These are phyloP conservation scores for Climacteris rufus DNA, from an alignment of 2,113 vertebrate species.

Conservation along the genomic window DNA sequence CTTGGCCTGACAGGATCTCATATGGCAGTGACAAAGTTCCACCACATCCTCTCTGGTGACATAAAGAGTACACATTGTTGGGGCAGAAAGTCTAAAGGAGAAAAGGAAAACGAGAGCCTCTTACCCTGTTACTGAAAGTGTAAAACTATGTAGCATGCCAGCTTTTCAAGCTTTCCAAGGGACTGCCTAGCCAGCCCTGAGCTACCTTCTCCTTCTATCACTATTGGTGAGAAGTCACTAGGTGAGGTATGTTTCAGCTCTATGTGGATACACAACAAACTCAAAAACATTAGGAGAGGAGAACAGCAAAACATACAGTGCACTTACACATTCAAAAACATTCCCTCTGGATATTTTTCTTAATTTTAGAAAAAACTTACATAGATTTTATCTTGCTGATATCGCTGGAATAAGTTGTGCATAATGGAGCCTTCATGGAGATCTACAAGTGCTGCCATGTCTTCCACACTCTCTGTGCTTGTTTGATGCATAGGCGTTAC, in stretches of 20 bases:
- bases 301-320: not conserved
- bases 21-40: not conserved
- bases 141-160: not conserved
- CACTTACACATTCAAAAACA: not conserved
- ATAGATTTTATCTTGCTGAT: constrained; percentile 87
- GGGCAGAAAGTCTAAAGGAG: not conserved
- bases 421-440: constrained; percentile 95
- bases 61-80: not conserved
- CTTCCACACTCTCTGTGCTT: constrained; percentile 81
- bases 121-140: not conserved
- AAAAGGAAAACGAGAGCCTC: not conserved
- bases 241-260: not conserved
- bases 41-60: not conserved
- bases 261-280: not conserved
- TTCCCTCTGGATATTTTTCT: not conserved
- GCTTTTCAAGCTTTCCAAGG: not conserved
- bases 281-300: not conserved
- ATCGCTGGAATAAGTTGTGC: constrained; percentile 90
- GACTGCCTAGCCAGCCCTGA: not conserved
- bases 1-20: not conserved
- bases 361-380: constrained; percentile 75
- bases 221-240: not conserved
- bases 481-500: constrained; percentile 85
- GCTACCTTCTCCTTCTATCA: not conserved
- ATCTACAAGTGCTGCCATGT: constrained; percentile 89